These are phyloP conservation scores for Momotus momota DNA, from an alignment of 2,797 vertebrate genomes.

Conservation along the genomic window DNA sequence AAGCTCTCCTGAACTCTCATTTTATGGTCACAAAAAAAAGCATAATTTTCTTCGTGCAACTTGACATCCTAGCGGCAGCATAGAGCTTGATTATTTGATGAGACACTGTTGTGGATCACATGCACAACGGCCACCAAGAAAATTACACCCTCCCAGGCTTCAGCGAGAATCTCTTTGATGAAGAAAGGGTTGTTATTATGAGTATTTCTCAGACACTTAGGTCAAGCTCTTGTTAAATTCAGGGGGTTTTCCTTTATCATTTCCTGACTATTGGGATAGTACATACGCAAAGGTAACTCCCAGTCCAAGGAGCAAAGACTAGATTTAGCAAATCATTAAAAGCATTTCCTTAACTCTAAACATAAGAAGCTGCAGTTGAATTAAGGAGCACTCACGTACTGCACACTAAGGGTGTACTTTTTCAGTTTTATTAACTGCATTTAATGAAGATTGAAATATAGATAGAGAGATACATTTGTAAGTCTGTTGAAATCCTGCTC, in stretches of 20 bases:
- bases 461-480: neutral
- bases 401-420: neutral
- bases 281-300: neutral
- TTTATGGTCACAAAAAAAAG: constrained; percentile 73
- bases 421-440: neutral
- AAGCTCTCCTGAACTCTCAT: constrained; percentile 65
- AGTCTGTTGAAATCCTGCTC: neutral
- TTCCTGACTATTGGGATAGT: constrained; percentile 13
- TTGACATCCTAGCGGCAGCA: constrained; percentile 69
- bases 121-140: constrained; percentile 29
- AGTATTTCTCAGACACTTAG: constrained; percentile 43
- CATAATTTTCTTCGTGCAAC: constrained; percentile 69
- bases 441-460: constrained; percentile 17
- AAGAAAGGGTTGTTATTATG: constrained; percentile 66
- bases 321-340: neutral
- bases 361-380: neutral
- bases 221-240: constrained; percentile 63
- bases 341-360: neutral
- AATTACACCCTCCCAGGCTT: constrained; percentile 64
- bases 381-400: neutral
- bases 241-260: constrained; percentile 19
- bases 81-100: constrained; percentile 68
- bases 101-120: constrained; percentile 69
- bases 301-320: neutral
- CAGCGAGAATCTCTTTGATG: constrained; percentile 72